These are phyloP conservation scores for Stichodactyla mertensii DNA, from an alignment of 64 coral and sea anemone genomes.

Conservation along the genomic window DNA sequence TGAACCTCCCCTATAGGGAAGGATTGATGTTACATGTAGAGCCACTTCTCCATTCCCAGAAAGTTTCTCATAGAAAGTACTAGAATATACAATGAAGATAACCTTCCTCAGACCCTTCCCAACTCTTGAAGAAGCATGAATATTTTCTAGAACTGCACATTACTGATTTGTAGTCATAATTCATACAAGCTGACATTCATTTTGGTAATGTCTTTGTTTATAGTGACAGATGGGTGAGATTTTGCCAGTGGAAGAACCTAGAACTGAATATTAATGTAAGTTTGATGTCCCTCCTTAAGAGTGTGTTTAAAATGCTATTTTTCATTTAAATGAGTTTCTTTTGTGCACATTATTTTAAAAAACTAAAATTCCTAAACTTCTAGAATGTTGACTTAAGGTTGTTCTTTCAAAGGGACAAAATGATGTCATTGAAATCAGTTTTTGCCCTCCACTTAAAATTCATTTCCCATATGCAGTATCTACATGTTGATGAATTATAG, in stretches of 20 bases:
- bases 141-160: not conserved
- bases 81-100: too few species aligned
- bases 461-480: not conserved
- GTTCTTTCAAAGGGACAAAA: too few species aligned
- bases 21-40: too few species aligned
- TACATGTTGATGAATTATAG: too few species aligned
- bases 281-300: not conserved
- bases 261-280: slow-evolving; percentile 99
- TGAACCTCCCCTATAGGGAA: too few species aligned
- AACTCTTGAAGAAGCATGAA: too few species aligned
- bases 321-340: not conserved
- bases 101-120: too few species aligned
- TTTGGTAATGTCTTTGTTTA: slow-evolving; percentile 1
- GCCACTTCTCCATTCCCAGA: too few species aligned
- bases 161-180: not conserved
- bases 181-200: too few species aligned
- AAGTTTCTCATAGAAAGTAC: too few species aligned
- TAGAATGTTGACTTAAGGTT: not conserved
- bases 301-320: not conserved
- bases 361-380: not conserved
- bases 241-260: slow-evolving; percentile 99
- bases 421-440: too few species aligned
- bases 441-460: not conserved
- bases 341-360: not conserved
- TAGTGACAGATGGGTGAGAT: slow-evolving; percentile 93